Evolutionary conservation across 92 coral and sea anemone species (phyloP), one percentile per base, ranked within the genome.

Genomic region (Phenganax marumi): DNA sequence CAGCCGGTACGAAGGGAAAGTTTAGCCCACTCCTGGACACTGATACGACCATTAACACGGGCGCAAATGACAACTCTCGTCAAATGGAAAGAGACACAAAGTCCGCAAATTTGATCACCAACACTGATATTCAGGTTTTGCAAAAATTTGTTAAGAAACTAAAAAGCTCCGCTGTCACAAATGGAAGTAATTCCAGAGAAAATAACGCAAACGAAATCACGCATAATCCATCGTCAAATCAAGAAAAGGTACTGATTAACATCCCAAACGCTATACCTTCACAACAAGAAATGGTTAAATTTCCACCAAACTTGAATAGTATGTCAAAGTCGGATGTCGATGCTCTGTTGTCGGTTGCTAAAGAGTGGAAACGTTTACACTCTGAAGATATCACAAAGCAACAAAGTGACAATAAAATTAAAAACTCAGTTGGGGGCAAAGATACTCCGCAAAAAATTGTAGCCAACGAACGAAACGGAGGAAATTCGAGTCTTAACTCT

Each of bases 131-230:
- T 60, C 10, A 78, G 66, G 70, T 78, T 5, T 48, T 78, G 25
- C 83, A 78, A n/a, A 57, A 65, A 62, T 78, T 61, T 62, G 83
- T 78, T n/a, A 43, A 78, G 55, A 78, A 78, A 60, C 53, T 78
- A 10, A 78, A 78, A 13, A 62, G 46, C 49, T 60, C 83, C 17
- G 48, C 43, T n/a, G 25, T 1, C 12, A 33, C 50, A 25, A 19
- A 9, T 10, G 72, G 11, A 66, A 66, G 25, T 25, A 49, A 33
- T 33, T 33, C 43, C 43, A 33, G 3, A 10, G 49, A 25, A 9
- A 14, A 66, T 25, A 33, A 66, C 43, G 3, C 6, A 12, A 10
- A 25, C 12, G n/a, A 66, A 10, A 10, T 25, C 6, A 22, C 3
- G 48, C n/a, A 66, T 11, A 24, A 66, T 6, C 14, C 23, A 8